Evolutionary conservation across 2,113 vertebrate genomes (phyloP), one percentile per base, ranked within the genome.

Genomic region (Podarcis cretensis): DNA sequence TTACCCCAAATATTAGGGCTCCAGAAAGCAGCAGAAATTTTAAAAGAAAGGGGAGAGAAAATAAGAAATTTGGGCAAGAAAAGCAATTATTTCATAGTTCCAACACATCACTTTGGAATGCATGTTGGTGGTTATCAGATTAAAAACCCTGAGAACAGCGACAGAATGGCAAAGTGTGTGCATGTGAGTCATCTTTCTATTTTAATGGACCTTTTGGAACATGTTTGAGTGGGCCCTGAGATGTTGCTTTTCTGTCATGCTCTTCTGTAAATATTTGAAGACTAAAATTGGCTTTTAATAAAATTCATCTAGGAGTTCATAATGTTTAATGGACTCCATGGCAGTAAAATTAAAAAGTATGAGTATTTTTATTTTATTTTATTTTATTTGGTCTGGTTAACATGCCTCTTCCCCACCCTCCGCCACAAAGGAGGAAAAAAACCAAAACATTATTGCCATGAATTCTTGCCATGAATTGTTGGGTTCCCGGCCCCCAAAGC

Each of bases 181-280:
- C 74, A 40, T 84, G 63, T 12, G 83, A 94, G 85, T 83, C 88
- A 71, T 91, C 84, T 57, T 69, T 95, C 27, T 82, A 80, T 89
- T 40, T 92, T 90, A 95, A 93, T 95, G 90, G 82, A 91, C 91
- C 84, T 92, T 93, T 93, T 94, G 93, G 91, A 96, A 94, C 94
- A 90, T 94, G 86, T 32, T 63, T 95, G 84, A 93, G 89, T 89
- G 94, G 91, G 81, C 91, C 90, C 90, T 89, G 89, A 94, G 93
- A 95, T 92, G 84, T 59, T 80, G 8, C 0, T 95, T 96, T 95
- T 95, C 43, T 90, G 92, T 94, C 90, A 83, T 87, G 68, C 87
- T 90, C 78, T 92, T 93, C 85, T 93, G 54, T 96, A 96, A 96
- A 95, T 93, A 95, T 95, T 96, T 96, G 90, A 94, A 93, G 90